Base-by-base conservation (phyloP, 2,797 vertebrate species). In the Fistularia tabacaria region DNA sequence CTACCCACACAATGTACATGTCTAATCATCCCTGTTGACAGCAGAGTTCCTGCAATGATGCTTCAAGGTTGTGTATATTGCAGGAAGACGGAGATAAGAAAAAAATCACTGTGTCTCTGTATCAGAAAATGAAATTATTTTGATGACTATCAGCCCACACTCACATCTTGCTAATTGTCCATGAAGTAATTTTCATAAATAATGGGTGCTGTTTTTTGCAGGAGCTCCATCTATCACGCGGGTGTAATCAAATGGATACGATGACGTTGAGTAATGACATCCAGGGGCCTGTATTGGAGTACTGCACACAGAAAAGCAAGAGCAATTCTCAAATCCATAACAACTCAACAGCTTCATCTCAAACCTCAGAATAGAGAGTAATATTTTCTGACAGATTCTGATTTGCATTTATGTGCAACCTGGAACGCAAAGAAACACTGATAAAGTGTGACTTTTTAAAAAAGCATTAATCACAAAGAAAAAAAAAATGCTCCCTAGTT, bases 141-240 rank as follows among this genome's bases (percentile, higher is more conserved):
- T 68, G 57, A 64, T 66, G 66, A 71, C 70, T 62, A 61, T 65
- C 72, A 62, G 54, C 75, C 76, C 62, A 70, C 45, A 13, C 66
- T 70, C 54, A 53, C 63, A 70, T 76, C 68, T 64, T 43, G 56
- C 71, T 85, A 87, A 89, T 85, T 87, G 63, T 58, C 66, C 67
- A 58, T 83, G 75, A 81, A 82, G 74, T 62, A 15, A 84, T 87
- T 87, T 84, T 76, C 81, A 82, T 86, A 80, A 87, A 84, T 85
- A 84, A 86, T 64, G 73, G 47, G 71, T 77, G 50, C 57, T 63
- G 72, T 77, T 87, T 75, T 76, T 80, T 79, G 57, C 70, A 45
- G 46, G 60, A 49, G 67, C 49, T 49, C 76, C 71, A 73, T 84
- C 79, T 82, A 76, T 74, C 74, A 74, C 59, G 70, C 60, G 50